These are phyloP conservation scores for Archips crataeganus DNA, from an alignment of 2,888 invertebrate genomes.

Conservation along the genomic window DNA sequence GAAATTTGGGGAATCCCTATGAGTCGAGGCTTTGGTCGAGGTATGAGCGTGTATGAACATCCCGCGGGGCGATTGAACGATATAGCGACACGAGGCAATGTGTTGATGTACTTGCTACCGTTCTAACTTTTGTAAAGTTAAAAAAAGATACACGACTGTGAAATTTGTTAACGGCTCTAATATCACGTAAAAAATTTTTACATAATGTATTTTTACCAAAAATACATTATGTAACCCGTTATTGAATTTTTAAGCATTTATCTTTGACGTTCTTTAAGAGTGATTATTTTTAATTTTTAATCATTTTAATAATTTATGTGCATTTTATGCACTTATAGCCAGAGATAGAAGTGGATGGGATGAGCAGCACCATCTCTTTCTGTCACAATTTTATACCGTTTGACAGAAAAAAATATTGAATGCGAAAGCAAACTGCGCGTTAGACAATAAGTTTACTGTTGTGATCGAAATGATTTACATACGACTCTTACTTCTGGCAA, in stretches of 20 bases:
- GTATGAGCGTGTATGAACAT: conserved; percentile 26
- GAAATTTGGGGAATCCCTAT: conserved; percentile 67
- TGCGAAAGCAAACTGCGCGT: too few species aligned
- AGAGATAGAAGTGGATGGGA: too few species aligned
- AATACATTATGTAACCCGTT: too few species aligned
- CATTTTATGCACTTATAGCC: too few species aligned
- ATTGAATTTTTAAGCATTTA: not conserved
- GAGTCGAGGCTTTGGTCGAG: too few species aligned
- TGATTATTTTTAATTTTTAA: not conserved
- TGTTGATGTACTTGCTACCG: not conserved
- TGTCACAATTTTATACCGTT: too few species aligned
- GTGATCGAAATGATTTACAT: too few species aligned
- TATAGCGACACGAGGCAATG: not conserved
- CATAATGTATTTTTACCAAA: too few species aligned
- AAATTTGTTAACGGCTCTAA: not conserved
- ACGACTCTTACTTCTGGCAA: too few species aligned
- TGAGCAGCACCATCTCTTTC: too few species aligned
- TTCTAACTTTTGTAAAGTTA: not conserved
- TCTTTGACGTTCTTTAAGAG: not conserved
- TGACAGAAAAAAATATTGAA: too few species aligned
- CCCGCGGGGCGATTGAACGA: conserved; percentile 15
- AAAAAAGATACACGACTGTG: not conserved
- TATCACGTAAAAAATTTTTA: not conserved
- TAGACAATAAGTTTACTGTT: too few species aligned
- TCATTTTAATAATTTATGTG: not conserved